Evolutionary conservation across 2,113 vertebrate genomes (phyloP), one percentile per base, ranked within the genome.

Genomic region (Electrona antarctica): DNA sequence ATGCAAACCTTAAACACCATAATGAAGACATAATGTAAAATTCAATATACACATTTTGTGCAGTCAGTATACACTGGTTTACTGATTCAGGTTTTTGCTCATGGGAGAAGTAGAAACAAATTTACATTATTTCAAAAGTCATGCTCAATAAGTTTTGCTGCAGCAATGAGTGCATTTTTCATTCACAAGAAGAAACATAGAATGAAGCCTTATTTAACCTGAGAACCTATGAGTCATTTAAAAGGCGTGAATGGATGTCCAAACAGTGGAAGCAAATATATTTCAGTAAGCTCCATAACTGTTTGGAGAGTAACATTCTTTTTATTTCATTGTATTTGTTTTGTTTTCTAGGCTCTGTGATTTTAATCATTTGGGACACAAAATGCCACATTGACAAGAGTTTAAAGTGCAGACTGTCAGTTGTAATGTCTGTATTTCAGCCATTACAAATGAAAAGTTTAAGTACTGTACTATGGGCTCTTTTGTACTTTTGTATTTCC

Each of bases 41-140:
- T 86, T 73, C 69, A 84, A 86, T 84, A 77, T 86, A 90, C 87
- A 89, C 76, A 87, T 69, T 78, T 88, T 81, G 88, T 91, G 89
- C 84, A 84, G 84, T 89, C 78, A 71, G 80, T 77, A 74, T 82
- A 77, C 79, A 83, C 69, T 69, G 69, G 58, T 79, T 82, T 68
- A 81, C 76, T 74, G 61, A 61, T 71, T 64, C 54, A 72, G 60
- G 71, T 56, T 49, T 79, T 82, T 79, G 78, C 79, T 85, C 71
- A 62, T 71, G 73, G 71, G 15, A 74, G 33, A 73, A 76, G 60
- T 70, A 71, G 66, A 52, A 68, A 73, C 61, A 66, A 71, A 76
- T 50, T 8, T 64, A 74, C 41, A 73, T 45, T 55, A 10, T 80
- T 79, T 74, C 3, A 74, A 83, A 84, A 70, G 73, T 84, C 88